Conservation (phyloP, 2,888 invertebrate species). For the Antheraea assamensis region DNA sequence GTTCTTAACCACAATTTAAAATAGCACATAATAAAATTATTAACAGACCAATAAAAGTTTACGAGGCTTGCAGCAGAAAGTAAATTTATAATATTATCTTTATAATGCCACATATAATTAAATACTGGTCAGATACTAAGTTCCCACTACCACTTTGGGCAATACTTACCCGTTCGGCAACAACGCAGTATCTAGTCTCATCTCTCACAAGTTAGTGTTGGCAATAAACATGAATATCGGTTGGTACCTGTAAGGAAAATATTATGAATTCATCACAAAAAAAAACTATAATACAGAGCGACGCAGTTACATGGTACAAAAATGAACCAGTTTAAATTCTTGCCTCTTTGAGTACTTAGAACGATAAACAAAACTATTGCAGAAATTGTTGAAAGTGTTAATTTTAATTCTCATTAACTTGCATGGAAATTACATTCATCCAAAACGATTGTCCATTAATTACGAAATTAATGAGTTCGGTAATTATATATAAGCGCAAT, state of each 20-base stretch:
- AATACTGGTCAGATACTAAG: background rate
- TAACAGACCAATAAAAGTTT: too few relatives aligned
- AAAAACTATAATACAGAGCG: too few relatives aligned
- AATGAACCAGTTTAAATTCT: too few relatives aligned
- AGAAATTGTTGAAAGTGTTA: background rate
- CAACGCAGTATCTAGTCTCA: background rate
- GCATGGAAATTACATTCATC: background rate
- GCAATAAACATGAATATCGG: too few relatives aligned
- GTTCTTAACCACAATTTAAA: too few relatives aligned
- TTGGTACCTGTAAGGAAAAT: too few relatives aligned
- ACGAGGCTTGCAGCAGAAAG: background rate
- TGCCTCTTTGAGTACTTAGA: too few relatives aligned
- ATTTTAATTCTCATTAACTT: background rate
- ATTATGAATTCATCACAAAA: too few relatives aligned
- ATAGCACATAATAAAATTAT: background rate
- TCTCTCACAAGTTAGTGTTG: background rate
- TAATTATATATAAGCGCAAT: background rate
- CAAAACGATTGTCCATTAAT: background rate
- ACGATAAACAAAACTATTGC: too few relatives aligned
- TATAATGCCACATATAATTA: background rate
- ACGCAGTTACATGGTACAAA: too few relatives aligned
- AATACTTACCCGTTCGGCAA: background rate
- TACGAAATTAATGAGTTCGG: slow-evolving; percentile 1
- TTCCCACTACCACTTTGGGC: background rate
- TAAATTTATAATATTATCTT: background rate